Conservation (phyloP, 2,113 vertebrate species). For the Antennarius striatus region DNA sequence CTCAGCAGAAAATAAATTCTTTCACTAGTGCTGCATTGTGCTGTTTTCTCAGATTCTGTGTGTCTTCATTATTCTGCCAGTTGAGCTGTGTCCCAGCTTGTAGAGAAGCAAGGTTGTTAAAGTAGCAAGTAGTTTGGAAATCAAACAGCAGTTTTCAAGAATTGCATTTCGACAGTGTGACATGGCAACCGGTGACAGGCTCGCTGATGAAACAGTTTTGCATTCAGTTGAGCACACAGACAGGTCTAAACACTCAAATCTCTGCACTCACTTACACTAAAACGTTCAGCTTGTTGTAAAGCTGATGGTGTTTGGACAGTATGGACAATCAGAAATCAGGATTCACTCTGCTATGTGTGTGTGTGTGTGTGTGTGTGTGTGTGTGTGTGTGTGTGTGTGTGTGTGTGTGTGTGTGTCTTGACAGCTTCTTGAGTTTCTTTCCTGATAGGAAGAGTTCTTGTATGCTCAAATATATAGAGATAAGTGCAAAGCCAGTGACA, state of each 20-base stretch:
- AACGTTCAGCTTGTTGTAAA: too few relatives aligned
- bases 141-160: conserved; percentile 26
- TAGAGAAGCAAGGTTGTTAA: conserved; percentile 39
- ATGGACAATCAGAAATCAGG: too few relatives aligned
- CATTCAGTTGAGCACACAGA: conserved; percentile 25
- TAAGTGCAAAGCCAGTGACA: too few relatives aligned
- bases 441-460: too few relatives aligned
- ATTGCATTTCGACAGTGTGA: too few relatives aligned
- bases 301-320: too few relatives aligned
- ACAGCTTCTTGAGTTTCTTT: too few relatives aligned
- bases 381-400: too few relatives aligned
- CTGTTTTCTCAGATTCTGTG: background rate
- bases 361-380: too few relatives aligned
- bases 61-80: conserved; percentile 24
- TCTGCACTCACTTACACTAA: background rate
- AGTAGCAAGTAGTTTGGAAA: conserved; percentile 38
- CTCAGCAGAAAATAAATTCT: background rate
- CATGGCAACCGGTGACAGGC: conserved; percentile 13
- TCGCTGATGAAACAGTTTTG: conserved; percentile 48
- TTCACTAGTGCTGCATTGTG: conserved; percentile 1
- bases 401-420: too few relatives aligned
- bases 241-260: background rate
- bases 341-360: too few relatives aligned
- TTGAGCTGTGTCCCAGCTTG: conserved; percentile 24
- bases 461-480: too few relatives aligned